Base-by-base conservation (phyloP, 64 coral and sea anemone species). In the Catalaphyllia jardinei region DNA sequence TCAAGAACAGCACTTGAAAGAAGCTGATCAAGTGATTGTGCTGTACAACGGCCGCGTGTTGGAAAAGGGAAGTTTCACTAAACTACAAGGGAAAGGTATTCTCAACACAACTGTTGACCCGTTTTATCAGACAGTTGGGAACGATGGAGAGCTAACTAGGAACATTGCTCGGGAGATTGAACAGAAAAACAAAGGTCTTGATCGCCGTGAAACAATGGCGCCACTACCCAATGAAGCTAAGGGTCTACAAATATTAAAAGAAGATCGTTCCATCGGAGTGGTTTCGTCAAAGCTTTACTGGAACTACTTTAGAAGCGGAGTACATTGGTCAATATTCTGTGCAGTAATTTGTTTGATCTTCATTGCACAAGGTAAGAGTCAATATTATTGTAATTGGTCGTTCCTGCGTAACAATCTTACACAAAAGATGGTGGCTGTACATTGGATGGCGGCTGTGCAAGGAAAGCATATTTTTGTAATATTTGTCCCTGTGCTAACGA, bases 21-120 rank as follows among this genome's bases (percentile, higher is more conserved):
- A 64, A 22, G 82, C 63, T 11, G 82, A 86, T 69, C 22, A 86
- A 38, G 82, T 86, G 57, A 86, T 86, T 61, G 50, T 86, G 25
- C 3, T 86, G 59, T 22, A 69, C 22, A 86, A 42, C n/a, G 82
- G 82, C 25, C 51, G 35, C 8, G 29, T 86, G 20, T 29, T 59
- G 60, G 31, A 9, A 49, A 64, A 86, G 9, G 60, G 82, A 39
- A 29, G 62, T 46, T 64, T 3, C 30, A 29, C n/a, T 24, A n/a
- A 86, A 16, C 51, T 78, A 0, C 35, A 38, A 64, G 60, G 14
- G 22, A 22, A 62, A 29, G 63, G 62, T 31, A 24, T 62, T 24
- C 15, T 59, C 14, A 31, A 20, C 28, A 31, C 18, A 29, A n/a
- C n/a, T n/a, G n/a, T n/a, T n/a, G n/a, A n/a, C n/a, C n/a, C n/a